Conservation (phyloP, 2,888 invertebrate species). For the Sthenelais limicola region DNA sequence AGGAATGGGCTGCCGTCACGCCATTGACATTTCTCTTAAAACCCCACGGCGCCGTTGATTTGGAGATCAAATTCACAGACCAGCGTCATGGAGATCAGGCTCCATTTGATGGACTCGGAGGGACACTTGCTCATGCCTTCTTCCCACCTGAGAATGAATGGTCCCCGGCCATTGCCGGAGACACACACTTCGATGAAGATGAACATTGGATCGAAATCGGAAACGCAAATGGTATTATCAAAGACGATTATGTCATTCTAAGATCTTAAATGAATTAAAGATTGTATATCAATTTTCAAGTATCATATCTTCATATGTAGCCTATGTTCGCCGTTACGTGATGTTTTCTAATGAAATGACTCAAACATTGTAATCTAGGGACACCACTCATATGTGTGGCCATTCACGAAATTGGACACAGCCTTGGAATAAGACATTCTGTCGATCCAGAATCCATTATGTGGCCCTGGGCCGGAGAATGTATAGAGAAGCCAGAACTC, state of each 20-base stretch:
- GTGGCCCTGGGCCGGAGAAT: conserved; percentile 36
- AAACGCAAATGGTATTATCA: too few relatives aligned
- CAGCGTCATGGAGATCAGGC: conserved; percentile 14
- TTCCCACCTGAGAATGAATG: conserved; percentile 1
- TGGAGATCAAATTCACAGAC: conserved; percentile 59
- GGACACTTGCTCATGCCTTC: conserved; percentile 22
- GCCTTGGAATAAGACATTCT: conserved; percentile 29
- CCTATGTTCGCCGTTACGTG: too few relatives aligned
- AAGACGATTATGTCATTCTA: too few relatives aligned
- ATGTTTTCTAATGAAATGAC: not conserved
- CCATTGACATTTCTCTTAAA: conserved; percentile 58
- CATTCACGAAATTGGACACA: conserved; percentile 37
- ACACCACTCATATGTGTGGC: conserved; percentile 25
- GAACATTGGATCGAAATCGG: conserved; percentile 17
- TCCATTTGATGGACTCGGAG: conserved; percentile 20
- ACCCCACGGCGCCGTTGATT: conserved; percentile 73
- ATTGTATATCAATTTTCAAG: too few relatives aligned
- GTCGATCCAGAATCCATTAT: conserved; percentile 25
- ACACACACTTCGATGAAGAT: conserved; percentile 32
- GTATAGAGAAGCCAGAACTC: not conserved
- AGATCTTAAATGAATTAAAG: too few relatives aligned
- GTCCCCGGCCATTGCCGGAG: conserved; percentile 3
- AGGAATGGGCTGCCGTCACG: conserved; percentile 80
- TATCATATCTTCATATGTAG: too few relatives aligned
- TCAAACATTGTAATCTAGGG: not conserved